Percentiles rank a stretch among this genome's conserved stretches.
Evolutionary conservation across 2,797 vertebrate species (phyloP).

Genomic region (Cacajao melanocephalus): DNA sequence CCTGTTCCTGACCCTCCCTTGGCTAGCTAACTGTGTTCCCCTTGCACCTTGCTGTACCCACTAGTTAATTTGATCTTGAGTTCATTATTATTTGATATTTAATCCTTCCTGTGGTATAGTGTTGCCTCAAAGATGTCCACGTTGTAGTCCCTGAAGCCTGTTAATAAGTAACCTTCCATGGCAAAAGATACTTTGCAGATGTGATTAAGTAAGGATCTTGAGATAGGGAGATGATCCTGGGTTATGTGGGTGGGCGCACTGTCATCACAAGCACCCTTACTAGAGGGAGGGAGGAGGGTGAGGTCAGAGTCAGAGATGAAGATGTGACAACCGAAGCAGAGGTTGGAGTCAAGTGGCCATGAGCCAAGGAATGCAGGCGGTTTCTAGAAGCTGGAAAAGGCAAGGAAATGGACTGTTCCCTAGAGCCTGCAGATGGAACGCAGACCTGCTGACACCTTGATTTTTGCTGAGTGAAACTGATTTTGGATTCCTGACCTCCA

Average conservation of each 20-base stretch:
- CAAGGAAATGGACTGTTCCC: background rate
- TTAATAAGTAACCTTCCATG: background rate
- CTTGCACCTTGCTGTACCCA: background rate
- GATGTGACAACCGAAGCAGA: background rate
- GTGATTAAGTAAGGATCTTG: background rate
- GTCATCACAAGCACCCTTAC: background rate
- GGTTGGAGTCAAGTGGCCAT: background rate
- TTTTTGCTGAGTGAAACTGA: background rate
- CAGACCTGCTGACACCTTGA: background rate
- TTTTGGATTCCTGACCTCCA: background rate
- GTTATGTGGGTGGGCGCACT: background rate
- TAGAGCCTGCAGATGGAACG: background rate
- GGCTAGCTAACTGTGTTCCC: background rate
- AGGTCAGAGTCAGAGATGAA: background rate
- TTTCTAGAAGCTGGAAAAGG: background rate
- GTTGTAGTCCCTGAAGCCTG: background rate
- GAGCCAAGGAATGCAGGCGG: background rate
- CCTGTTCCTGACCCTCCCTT: background rate
- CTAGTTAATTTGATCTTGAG: background rate
- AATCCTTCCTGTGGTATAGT: background rate
- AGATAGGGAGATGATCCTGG: background rate
- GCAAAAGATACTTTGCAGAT: background rate
- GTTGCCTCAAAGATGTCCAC: background rate
- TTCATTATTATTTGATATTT: background rate
- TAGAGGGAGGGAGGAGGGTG: background rate